These are phyloP conservation scores for Poecile montanus DNA, from an alignment of 2,797 vertebrate species.

Conservation along the genomic window DNA sequence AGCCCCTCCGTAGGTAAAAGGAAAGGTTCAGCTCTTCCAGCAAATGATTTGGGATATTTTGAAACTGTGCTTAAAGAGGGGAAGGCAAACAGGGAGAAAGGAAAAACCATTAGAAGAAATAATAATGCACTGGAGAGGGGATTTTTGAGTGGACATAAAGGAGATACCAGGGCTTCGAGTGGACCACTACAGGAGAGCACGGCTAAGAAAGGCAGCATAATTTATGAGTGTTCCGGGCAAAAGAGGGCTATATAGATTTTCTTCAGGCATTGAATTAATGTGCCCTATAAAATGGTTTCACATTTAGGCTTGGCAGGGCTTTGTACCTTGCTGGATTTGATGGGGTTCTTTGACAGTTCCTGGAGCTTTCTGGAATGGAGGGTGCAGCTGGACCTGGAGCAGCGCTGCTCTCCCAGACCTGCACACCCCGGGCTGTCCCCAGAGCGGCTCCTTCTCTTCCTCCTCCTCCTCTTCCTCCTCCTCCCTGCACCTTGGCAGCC, in stretches of 20 bases:
- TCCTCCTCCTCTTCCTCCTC: neutral
- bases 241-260: constrained; percentile 73
- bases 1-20: constrained; percentile 71
- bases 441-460: neutral
- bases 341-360: neutral
- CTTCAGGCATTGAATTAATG: constrained; percentile 73
- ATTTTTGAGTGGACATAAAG: constrained; percentile 69
- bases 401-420: fast-evolving
- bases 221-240: constrained; percentile 76
- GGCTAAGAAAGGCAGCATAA: constrained; percentile 64
- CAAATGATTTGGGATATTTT: constrained; percentile 80
- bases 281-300: constrained; percentile 66
- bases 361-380: constrained; percentile 8
- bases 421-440: neutral
- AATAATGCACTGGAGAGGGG: constrained; percentile 69
- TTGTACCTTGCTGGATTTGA: neutral
- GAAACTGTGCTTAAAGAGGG: constrained; percentile 81
- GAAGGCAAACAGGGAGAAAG: constrained; percentile 72
- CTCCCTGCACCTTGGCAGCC: neutral
- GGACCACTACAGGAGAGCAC: constrained; percentile 46
- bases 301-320: constrained; percentile 67
- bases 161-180: constrained; percentile 62
- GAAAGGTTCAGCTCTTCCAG: constrained; percentile 73
- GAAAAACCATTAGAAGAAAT: constrained; percentile 72
- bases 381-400: neutral